A percentile compares a stretch with the other conserved stretches of the same genome.
These are phyloP conservation scores for Anolis apletophallus DNA, from an alignment of 2,797 vertebrate genomes.

Conservation along the genomic window DNA sequence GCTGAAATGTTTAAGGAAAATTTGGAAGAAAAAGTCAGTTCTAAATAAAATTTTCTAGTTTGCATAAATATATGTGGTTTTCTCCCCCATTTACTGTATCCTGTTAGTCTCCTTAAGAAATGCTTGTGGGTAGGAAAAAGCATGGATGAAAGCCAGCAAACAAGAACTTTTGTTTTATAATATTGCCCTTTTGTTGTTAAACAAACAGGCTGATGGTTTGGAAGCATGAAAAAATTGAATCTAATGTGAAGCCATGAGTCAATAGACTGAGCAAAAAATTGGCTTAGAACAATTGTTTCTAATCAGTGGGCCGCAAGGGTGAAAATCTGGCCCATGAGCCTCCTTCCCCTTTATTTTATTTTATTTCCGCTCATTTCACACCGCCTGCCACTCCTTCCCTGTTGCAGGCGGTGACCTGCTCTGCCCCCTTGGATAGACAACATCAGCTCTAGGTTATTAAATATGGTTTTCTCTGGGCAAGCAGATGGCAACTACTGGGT, in stretches of 20 bases:
- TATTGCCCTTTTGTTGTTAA: background rate
- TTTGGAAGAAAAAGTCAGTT: background rate
- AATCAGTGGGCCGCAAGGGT: no score
- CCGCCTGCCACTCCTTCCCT: no score
- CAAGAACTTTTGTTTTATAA: background rate
- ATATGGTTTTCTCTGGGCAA: no score
- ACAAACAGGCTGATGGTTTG: conserved; percentile 21
- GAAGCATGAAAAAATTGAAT: conserved; percentile 29
- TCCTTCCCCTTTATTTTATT: no score
- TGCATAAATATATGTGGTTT: background rate
- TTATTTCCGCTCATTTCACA: no score
- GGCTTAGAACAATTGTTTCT: background rate
- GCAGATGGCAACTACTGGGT: no score
- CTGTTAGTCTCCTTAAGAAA: conserved; percentile 31
- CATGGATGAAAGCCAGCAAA: conserved; percentile 37
- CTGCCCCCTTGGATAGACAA: no score
- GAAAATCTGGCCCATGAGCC: no score
- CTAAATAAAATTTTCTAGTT: conserved; percentile 4
- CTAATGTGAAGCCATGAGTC: conserved; percentile 20
- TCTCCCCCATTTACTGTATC: conserved; percentile 19
- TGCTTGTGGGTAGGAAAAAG: background rate
- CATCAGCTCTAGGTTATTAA: no score
- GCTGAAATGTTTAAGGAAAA: conserved; percentile 6
- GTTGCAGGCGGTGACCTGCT: no score
- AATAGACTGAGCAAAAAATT: conserved; percentile 34